Evolutionary conservation across 2,888 invertebrate genomes (phyloP), one percentile per base, ranked within the genome.

Genomic region (Perizoma affinitatum): DNA sequence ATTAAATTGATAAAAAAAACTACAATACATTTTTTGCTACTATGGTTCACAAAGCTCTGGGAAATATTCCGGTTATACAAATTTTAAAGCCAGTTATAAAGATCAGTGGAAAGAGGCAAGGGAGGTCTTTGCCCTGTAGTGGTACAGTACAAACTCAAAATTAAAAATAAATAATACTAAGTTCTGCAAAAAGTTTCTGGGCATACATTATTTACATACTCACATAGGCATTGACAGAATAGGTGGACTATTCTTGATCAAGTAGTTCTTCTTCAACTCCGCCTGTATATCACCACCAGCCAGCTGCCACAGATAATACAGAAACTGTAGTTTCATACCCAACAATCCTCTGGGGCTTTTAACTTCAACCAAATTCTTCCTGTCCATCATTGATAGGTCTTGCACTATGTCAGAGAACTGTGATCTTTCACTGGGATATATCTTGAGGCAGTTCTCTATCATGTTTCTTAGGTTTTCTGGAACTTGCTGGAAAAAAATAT

Each of bases 271-370:
- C 79, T 97, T 97, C 40, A 99, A 91, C 81, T 98, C 98, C 0
- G 95, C 93, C 65, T 97, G 96, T 55, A 98, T 96, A 88, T 99
- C 98, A 0, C 98, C 98, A 0, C 99, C 99, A 11, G 99, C 97
- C 58, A 99, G 83, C 82, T 97, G 97, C 99, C 99, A 99, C 87
- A 98, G 94, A 82, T 98, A 96, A 83, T 98, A 99, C 35, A 98
- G 93, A 79, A 98, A 97, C 65, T 96, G 95, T 67, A 98, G 89
- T 8, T 95, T 93, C 65, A 92, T 90, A 0, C 91, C 91, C 72
- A 93, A 75, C 4, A 94, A 74, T 47, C 90, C 78, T 59, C 84
- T 69, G 47, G 81, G 93, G 56, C 93, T 89, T 69, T 93, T 87
- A 5, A 80, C 78, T 54, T 91, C 88, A 5, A 86, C 78, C 22